Percentiles rank a stretch among this genome's conserved stretches.
These are phyloP conservation scores for Bombyx huttoni DNA, from an alignment of 2,888 invertebrate genomes.

Conservation along the genomic window DNA sequence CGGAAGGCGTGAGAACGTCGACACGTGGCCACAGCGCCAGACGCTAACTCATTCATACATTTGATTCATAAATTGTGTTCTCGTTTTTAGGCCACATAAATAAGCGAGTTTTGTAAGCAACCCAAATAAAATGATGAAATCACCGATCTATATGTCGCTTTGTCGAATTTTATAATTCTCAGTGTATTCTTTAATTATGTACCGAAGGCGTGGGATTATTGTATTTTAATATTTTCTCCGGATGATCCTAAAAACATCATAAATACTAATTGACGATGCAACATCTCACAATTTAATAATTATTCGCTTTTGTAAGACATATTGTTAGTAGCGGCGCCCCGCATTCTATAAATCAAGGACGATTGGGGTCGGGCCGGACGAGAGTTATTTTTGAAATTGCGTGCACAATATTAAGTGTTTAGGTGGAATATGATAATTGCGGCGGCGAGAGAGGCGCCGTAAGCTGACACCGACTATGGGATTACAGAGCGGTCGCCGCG, in stretches of 20 bases:
- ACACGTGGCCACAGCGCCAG: slow-evolving; percentile 45
- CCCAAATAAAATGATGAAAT: not conserved
- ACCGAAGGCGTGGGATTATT: too few relatives aligned
- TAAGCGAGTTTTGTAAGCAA: slow-evolving; percentile 1
- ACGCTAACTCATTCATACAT: slow-evolving; percentile 63
- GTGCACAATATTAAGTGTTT: slow-evolving; percentile 71
- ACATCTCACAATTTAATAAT: too few relatives aligned
- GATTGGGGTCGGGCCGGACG: slow-evolving; percentile 62
- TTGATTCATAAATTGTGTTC: slow-evolving; percentile 63
- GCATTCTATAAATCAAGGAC: slow-evolving; percentile 56
- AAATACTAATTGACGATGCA: too few relatives aligned
- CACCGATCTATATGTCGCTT: too few relatives aligned
- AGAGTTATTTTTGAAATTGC: slow-evolving; percentile 70
- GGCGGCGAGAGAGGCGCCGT: slow-evolving; percentile 57
- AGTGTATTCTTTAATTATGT: too few relatives aligned
- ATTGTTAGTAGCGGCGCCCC: not conserved
- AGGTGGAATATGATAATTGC: slow-evolving; percentile 72
- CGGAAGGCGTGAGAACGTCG: slow-evolving; percentile 57
- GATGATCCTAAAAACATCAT: too few relatives aligned
- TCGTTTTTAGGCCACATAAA: slow-evolving; percentile 26
- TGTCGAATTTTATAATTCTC: too few relatives aligned
- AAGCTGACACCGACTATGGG: slow-evolving; percentile 65
- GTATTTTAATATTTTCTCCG: too few relatives aligned
- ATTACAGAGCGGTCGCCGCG: slow-evolving; percentile 53
- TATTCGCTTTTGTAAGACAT: too few relatives aligned